Conservation (phyloP, 2,113 vertebrate genomes). For the Cepphus grylle region DNA sequence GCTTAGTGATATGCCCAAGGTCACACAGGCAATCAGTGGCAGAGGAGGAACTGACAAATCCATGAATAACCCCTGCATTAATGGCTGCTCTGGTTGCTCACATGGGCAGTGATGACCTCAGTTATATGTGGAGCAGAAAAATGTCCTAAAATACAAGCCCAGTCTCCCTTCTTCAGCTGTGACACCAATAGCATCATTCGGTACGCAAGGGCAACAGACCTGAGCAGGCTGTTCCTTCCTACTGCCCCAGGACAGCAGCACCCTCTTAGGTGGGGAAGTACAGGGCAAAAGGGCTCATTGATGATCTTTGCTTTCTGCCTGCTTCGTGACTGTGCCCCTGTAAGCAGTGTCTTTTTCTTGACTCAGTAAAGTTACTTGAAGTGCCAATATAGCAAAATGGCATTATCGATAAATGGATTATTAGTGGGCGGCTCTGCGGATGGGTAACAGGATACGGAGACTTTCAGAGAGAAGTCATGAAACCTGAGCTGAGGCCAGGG, state of each 20-base stretch:
- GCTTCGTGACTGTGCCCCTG: not conserved
- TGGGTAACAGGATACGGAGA: not conserved
- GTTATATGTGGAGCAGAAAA: not conserved
- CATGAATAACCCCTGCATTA: not conserved
- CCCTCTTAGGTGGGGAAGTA: not conserved
- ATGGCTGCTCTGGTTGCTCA: not conserved
- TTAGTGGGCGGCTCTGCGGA: not conserved
- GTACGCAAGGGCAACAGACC: not conserved
- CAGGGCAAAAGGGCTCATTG: not conserved
- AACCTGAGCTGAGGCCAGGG: not conserved
- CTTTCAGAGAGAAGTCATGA: not conserved
- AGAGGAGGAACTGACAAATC: not conserved
- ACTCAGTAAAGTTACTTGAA: not conserved
- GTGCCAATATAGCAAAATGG: not conserved
- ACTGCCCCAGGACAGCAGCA: accelerated
- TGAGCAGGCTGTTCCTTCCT: not conserved
- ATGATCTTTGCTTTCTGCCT: not conserved
- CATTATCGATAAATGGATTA: accelerated
- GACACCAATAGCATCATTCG: not conserved
- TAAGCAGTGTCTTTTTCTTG: not conserved
- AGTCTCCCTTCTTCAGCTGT: not conserved
- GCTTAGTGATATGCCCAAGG: not conserved
- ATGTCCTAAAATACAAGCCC: not conserved
- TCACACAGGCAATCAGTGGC: not conserved
- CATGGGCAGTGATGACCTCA: not conserved